These are phyloP conservation scores for Sebastes umbrosus DNA, from an alignment of 2,797 vertebrate genomes.

Conservation along the genomic window DNA sequence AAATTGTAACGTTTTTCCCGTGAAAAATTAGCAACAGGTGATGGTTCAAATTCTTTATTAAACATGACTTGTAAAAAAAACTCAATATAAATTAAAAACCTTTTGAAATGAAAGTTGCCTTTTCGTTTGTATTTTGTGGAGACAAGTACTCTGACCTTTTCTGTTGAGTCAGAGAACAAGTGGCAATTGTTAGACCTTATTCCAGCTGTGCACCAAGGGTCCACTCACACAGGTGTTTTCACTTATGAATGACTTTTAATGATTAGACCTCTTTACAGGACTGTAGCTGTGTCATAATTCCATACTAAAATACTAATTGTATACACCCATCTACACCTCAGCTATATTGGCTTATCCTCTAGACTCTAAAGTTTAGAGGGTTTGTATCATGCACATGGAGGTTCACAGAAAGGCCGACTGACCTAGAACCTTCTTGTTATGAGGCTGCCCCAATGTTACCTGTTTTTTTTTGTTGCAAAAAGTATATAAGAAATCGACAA, in stretches of 20 bases:
- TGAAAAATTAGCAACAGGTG: not conserved
- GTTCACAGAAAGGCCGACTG: not conserved
- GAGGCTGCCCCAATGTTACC: not conserved
- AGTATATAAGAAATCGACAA: not conserved
- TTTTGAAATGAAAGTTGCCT: conserved; percentile 24
- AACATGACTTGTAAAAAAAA: not conserved
- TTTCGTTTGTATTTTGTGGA: conserved; percentile 27
- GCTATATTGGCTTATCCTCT: too few relatives aligned
- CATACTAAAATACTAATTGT: not conserved
- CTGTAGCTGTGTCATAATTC: not conserved
- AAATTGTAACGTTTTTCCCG: not conserved
- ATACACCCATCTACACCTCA: too few relatives aligned
- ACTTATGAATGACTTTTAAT: too few relatives aligned
- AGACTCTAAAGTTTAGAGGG: too few relatives aligned
- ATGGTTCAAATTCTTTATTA: conserved; percentile 8
- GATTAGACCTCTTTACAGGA: not conserved
- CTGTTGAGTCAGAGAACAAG: not conserved
- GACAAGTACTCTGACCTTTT: not conserved
- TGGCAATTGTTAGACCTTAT: not conserved
- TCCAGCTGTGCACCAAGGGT: not conserved
- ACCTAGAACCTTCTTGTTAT: too few relatives aligned
- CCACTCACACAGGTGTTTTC: not conserved
- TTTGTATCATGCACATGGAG: too few relatives aligned
- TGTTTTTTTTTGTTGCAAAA: not conserved
- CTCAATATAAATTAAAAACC: conserved; percentile 10